phyloP scores from a whole-genome alignment of 2,797 vertebrate species.

The Iguana delicatissima region DNA sequence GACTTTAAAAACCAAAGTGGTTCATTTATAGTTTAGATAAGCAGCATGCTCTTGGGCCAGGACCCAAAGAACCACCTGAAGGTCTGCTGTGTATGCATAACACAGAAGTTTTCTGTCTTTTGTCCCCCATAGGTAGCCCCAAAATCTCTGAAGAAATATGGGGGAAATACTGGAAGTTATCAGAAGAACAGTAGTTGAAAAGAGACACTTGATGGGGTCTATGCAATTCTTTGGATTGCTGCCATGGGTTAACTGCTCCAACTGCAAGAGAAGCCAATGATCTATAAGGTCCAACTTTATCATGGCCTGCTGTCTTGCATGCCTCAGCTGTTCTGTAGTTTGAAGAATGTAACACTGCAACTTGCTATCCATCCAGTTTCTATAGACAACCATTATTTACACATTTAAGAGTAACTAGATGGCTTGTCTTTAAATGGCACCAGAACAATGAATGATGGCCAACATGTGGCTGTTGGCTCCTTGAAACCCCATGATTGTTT shows the following conservation, averaged over 20 bases:
- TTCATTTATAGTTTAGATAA: constrained; percentile 38
- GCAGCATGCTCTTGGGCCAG: too few species aligned
- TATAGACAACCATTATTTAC: too few species aligned
- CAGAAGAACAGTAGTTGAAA: not conserved
- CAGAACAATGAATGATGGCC: not conserved
- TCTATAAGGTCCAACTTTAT: not conserved
- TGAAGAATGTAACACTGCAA: not conserved
- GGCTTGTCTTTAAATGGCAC: not conserved
- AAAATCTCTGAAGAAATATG: not conserved
- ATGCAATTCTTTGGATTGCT: not conserved
- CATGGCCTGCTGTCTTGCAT: too few species aligned
- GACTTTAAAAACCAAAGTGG: not conserved
- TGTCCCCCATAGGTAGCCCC: not conserved
- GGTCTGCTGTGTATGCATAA: not conserved
- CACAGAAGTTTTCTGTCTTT: not conserved
- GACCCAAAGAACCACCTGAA: not conserved
- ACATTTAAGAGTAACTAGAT: too few species aligned
- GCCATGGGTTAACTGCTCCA: not conserved
- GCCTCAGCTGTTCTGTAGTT: not conserved
- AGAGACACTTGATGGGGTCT: not conserved
- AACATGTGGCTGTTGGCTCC: not conserved
- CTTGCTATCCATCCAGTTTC: not conserved
- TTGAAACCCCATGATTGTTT: too few species aligned
- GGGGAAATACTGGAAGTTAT: not conserved
- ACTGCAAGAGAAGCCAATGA: not conserved